phyloP scores from a whole-genome alignment of 1,140 invertebrate species.

The Pygmarrhopalites habei region DNA sequence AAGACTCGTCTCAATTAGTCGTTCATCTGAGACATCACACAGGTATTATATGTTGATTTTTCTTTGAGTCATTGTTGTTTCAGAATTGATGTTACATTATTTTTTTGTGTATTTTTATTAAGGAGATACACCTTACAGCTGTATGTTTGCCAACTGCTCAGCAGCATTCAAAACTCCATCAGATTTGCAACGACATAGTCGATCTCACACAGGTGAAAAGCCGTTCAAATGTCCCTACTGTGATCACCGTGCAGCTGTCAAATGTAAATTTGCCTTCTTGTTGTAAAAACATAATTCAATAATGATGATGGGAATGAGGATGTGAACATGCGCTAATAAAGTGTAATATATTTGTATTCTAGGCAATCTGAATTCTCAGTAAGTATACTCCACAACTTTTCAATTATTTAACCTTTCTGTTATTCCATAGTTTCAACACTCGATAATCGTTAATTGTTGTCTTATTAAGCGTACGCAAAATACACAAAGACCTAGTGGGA shows the following conservation, averaged over 20 bases:
- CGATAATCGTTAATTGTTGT: too few species aligned
- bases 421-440: too few species aligned
- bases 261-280: constrained; percentile 36
- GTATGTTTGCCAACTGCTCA: constrained; percentile 41
- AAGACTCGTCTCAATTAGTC: constrained; percentile 46
- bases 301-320: background rate
- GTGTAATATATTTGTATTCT: background rate
- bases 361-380: background rate
- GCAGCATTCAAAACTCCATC: constrained; percentile 48
- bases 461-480: too few species aligned
- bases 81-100: background rate
- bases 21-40: constrained; percentile 49
- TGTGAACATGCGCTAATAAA: background rate
- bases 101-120: constrained; percentile 8
- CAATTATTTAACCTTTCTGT: background rate
- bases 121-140: constrained; percentile 46
- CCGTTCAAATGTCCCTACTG: constrained; percentile 44
- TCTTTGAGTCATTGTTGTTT: background rate
- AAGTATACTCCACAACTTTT: background rate
- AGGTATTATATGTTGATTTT: constrained; percentile 39
- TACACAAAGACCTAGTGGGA: too few species aligned
- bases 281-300: constrained; percentile 21
- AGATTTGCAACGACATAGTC: constrained; percentile 44
- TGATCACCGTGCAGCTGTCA: constrained; percentile 42
- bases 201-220: constrained; percentile 44